Base-by-base conservation (phyloP, 1,140 invertebrate genomes). In the Octopus bimaculoides region DNA sequence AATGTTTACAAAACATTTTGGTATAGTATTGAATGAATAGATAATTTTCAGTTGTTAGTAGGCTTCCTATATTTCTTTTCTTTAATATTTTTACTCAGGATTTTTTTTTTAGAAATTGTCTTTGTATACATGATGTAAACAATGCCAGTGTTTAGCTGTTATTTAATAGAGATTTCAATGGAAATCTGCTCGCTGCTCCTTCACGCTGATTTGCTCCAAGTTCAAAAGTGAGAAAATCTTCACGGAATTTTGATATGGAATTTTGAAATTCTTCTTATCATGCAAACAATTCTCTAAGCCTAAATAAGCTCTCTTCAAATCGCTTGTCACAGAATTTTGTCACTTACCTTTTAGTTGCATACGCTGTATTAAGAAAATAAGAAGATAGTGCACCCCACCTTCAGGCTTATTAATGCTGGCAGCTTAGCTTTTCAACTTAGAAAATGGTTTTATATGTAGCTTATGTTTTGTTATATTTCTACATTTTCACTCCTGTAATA, bases 231-330 rank as follows among this genome's bases (percentile, higher is more conserved):
- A 41, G 26, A 41, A 41, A 41, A 41, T 41, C 26, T 17, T 6
- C 9, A 71, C 17, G 26, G 66, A 71, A 71, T 71, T 71, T 71
- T 20, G 14, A 9, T 12, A 6, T 8, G 66, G 26, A 71, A 71
- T 71, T 71, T 71, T 71, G 5, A 71, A 71, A 71, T 71, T 71
- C 66, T 71, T 71, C 66, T 71, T 71, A 71, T 71, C 66, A 20
- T 41, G 26, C 26, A 41, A 41, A 41, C 26, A 41, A 41, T 71
- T 14, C 14, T 71, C 14, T 71, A 71, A 71, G 66, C 66, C 66
- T 71, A 6, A 9, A 9, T 71, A 71, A 71, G 66, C 66, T 71
- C 14, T 6, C 66, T n/a, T 71, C 66, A 12, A 17, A 71, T 71
- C 66, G 66, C 8, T 71, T 71, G 66, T 71, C 66, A 20, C 66